Evolutionary conservation across 2,797 vertebrate genomes (phyloP).

Genomic region (Poecilia velifera): DNA sequence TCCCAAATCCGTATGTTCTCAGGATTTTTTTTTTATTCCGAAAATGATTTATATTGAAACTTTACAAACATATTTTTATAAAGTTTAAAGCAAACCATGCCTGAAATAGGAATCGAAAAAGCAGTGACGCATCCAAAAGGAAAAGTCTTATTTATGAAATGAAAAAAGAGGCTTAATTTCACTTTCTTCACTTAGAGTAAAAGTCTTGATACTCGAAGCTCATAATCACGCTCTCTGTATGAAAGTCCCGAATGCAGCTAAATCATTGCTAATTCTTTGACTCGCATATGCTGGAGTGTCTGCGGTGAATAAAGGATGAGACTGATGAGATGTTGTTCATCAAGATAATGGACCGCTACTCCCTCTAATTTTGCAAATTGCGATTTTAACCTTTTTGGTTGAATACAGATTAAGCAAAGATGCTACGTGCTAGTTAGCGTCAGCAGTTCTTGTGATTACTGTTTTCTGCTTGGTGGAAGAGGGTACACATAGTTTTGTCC

Average conservation of each 20-base stretch:
- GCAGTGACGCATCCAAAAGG: constrained; percentile 19
- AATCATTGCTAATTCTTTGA: constrained; percentile 11
- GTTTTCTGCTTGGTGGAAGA: background rate
- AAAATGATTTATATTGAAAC: background rate
- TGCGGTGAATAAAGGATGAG: background rate
- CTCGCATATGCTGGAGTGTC: constrained; percentile 14
- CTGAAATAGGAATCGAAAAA: constrained; percentile 14
- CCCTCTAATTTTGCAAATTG: constrained; percentile 9
- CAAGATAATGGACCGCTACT: constrained; percentile 1
- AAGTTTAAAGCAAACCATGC: background rate
- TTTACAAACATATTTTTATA: background rate
- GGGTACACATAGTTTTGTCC: background rate
- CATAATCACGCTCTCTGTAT: background rate
- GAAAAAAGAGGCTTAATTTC: constrained; percentile 16
- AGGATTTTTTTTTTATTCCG: background rate
- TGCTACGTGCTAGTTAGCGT: background rate
- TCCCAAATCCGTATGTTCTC: too few species aligned
- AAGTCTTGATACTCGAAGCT: constrained; percentile 7
- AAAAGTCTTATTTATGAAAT: constrained; percentile 21
- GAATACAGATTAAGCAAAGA: background rate
- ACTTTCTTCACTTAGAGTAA: constrained; percentile 8
- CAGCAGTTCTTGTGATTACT: background rate
- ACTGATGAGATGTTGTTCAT: constrained; percentile 4
- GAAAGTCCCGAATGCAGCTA: constrained; percentile 1
- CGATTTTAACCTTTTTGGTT: background rate